Conservation (phyloP, 2,888 invertebrate genomes). For the Ochropacha duplaris region DNA sequence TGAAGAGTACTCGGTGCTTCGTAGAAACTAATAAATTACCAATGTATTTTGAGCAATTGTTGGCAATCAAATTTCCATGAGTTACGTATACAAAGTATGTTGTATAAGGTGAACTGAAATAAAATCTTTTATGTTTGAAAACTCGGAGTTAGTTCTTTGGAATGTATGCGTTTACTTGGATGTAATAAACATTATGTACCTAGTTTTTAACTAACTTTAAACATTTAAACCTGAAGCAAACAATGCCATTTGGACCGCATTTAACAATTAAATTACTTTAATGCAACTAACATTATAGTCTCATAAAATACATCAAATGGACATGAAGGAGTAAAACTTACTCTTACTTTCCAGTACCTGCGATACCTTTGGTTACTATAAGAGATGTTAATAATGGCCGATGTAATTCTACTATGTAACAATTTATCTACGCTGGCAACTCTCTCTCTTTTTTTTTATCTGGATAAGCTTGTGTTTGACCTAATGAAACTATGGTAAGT, state of each 20-base stretch:
- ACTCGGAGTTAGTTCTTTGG: not conserved
- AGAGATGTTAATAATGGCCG: no score
- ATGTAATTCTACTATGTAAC: no score
- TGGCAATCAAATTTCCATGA: slow-evolving; percentile 45
- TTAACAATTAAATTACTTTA: slow-evolving; percentile 2
- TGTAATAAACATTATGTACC: not conserved
- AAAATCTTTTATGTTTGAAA: not conserved
- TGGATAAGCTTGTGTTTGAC: no score
- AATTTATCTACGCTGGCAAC: no score
- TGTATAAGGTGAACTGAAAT: not conserved
- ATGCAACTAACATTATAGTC: not conserved
- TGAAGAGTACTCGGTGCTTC: slow-evolving; percentile 57
- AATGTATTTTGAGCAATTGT: slow-evolving; percentile 43
- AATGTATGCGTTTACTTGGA: not conserved
- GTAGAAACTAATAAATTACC: slow-evolving; percentile 60
- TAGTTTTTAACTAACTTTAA: not conserved
- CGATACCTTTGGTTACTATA: no score
- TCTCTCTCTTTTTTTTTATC: no score
- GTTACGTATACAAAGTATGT: not conserved
- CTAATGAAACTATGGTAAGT: no score
- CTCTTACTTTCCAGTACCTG: not conserved
- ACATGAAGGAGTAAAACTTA: not conserved
- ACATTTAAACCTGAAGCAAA: not conserved
- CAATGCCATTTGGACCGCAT: not conserved
- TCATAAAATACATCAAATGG: not conserved